Base-by-base conservation (phyloP, 2,888 invertebrate genomes). In the Desoria tigrina region DNA sequence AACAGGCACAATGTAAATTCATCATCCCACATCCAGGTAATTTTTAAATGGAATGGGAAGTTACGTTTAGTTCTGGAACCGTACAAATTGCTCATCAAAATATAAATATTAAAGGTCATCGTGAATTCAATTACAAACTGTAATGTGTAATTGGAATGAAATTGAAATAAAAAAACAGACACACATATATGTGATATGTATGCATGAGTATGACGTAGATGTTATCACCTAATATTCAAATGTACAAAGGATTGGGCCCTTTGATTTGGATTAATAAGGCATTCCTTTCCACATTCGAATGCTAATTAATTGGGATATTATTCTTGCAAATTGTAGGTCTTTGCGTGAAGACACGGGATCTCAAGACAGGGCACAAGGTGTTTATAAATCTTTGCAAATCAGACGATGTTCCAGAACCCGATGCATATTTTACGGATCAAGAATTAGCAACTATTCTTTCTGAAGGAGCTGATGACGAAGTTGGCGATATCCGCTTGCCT, bases 301-400 rank as follows among this genome's bases (percentile, higher is more conserved):
- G n/a, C n/a, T n/a, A n/a, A n/a, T 58, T 6, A 39, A 58, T 42
- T 23, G 16, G 9, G 39, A 39, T 11, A 26, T 39, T 39, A 42
- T 58, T 42, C n/a, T 58, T 9, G 24, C 9, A 42, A 23, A n/a
- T 51, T 51, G 4, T 61, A 78, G 79, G 78, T 2, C 56, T 78
- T 32, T 78, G 78, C 64, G 65, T 78, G 3, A 79, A 79, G 68
- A 77, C 78, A 0, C 70, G 73, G 50, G 75, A 76, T 18, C 57
- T 69, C 2, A 61, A 64, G 3, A 68, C 61, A 7, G 69, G 71
- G 1, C 54, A 63, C 18, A 79, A 79, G 61, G 68, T 76, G 2
- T 83, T 83, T 68, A 74, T 82, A 39, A 83, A 83, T 74, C 74
- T 82, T 4, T 82, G 82, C 72, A 79, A 77, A 37, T 78, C 79